Conservation (phyloP, 1,140 invertebrate species). For the Rhizoglyphus robini region DNA sequence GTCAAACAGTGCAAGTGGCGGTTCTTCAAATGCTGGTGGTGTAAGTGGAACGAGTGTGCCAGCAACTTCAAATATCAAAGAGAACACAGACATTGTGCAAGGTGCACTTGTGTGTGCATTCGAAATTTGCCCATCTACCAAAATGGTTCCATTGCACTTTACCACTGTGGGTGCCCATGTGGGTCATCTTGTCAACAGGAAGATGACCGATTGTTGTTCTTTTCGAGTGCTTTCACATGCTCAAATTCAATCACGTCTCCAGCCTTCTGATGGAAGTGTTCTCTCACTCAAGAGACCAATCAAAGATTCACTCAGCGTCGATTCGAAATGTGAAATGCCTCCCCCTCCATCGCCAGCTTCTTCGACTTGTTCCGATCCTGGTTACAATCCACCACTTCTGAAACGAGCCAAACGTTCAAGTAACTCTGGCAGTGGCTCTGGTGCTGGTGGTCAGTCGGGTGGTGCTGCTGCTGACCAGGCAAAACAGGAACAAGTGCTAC, state of each 20-base stretch:
- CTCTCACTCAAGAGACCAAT: no score
- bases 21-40: no score
- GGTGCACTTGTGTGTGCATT: constrained; percentile 64
- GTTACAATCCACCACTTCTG: constrained; percentile 34
- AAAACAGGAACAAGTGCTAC: no score
- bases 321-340: constrained; percentile 76
- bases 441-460: background rate
- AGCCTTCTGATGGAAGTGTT: no score
- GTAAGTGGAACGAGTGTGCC: no score
- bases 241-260: constrained; percentile 21
- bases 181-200: constrained; percentile 88
- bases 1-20: no score
- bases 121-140: constrained; percentile 93
- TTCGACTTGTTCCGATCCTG: constrained; percentile 87
- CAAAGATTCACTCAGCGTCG: no score
- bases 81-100: constrained; percentile 36
- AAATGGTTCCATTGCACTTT: constrained; percentile 80
- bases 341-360: constrained; percentile 93
- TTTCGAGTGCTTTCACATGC: constrained; percentile 36
- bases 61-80: no score
- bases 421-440: background rate
- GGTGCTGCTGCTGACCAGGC: no score
- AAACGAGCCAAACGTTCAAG: constrained; percentile 10
- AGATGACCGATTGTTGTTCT: constrained; percentile 70
- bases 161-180: constrained; percentile 86